Evolutionary conservation across 2,797 vertebrate species (phyloP), one percentile per base, ranked within the genome.

Genomic region (Sphenopsis melanotis): DNA sequence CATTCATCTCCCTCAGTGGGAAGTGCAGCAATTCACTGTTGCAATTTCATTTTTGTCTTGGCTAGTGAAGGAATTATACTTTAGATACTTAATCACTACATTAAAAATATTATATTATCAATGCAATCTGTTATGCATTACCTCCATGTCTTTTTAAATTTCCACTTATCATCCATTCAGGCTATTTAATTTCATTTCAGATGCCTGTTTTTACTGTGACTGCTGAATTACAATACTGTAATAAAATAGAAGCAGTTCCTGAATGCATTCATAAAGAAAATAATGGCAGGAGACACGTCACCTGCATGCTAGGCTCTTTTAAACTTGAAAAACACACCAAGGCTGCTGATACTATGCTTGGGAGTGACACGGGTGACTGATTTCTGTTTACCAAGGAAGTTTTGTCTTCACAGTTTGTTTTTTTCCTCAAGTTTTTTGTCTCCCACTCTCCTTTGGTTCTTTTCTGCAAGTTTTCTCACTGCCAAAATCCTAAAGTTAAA

Each of bases 11-110:
- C 13, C 10, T 82, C 47, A 83, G 13, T 60, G 56, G 34, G 44
- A 88, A 87, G 26, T 65, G 4, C 55, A 47, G 65, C 74, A 87
- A 63, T 82, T 95, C 66, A 75, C 69, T 91, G 26, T 64, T 87
- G 56, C 41, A 82, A 56, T 89, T 90, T 92, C 90, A 83, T 95
- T 91, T 93, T 34, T 89, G 42, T 20, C 59, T 92, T 89, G 70
- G 42, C 46, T 90, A 77, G 47, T 85, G 69, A 61, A 84, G 55
- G 56, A 95, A 88, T 75, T 94, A n/a, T 16, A 80, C 39, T 83
- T 94, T 46, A 78, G 59, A 82, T 92, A 87, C 68, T 76, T 87
- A 19, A 86, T 83, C 42, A 22, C 46, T 81, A 18, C 41, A 41
- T 90, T 80, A 71, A 93, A 93, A 94, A 60, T 87, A 77, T 24